Evolutionary conservation across 1,140 invertebrate genomes (phyloP).

Genomic region (Formica selysi): DNA sequence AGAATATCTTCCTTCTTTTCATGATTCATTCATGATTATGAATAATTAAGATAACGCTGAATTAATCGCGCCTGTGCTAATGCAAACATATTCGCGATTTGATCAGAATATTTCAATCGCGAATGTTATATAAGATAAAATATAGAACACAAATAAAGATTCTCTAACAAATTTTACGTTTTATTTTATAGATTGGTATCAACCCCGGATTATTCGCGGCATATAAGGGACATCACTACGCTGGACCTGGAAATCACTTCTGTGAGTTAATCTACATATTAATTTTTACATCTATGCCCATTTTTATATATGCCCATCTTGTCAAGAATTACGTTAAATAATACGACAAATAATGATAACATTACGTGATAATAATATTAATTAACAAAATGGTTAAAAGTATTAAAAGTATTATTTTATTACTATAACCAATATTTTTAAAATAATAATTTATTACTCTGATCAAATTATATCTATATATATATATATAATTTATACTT

Average conservation of each 20-base stretch:
- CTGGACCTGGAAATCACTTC: conserved; percentile 99
- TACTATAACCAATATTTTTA: not conserved
- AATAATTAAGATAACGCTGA: conserved; percentile 27
- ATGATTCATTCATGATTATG: not conserved
- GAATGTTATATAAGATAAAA: not conserved
- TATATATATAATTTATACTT: no score
- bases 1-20: conserved; percentile 12
- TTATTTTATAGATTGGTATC: conserved; percentile 94
- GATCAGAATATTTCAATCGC: not conserved
- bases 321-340: not conserved
- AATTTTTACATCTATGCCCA: not conserved
- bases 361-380: not conserved
- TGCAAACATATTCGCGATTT: conserved; percentile 1
- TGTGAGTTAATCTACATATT: conserved; percentile 89
- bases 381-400: not conserved
- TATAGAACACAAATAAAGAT: not conserved
- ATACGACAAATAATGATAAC: no score
- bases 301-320: not conserved
- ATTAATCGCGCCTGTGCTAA: not conserved
- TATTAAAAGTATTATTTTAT: not conserved
- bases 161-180: conserved; percentile 35
- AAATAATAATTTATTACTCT: no score
- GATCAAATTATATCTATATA: no score
- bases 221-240: conserved; percentile 99
- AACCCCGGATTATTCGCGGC: conserved; percentile 98